A percentile compares a stretch with the other conserved stretches of the same genome.
Conservation (phyloP, 2,888 invertebrate genomes). For the Dione vanillae region DNA sequence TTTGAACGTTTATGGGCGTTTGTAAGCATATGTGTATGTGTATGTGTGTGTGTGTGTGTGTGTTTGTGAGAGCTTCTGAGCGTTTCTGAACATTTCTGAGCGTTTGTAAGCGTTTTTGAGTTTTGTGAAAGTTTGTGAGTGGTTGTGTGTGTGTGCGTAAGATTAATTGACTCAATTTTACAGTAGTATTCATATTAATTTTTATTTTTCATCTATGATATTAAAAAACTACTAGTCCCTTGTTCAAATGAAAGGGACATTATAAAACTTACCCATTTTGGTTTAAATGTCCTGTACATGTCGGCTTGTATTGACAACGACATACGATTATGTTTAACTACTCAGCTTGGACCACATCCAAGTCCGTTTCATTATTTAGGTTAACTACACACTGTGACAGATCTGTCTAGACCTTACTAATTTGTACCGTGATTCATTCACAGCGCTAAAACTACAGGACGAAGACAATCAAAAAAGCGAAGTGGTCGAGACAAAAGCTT, state of each 20-base stretch:
- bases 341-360: conserved; percentile 44
- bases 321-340: not conserved
- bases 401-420: conserved; percentile 48
- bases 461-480: conserved; percentile 80
- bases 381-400: conserved; percentile 41
- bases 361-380: conserved; percentile 44
- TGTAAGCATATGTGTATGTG: too few relatives aligned
- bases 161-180: too few relatives aligned
- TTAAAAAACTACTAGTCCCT: not conserved
- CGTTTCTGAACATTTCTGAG: too few relatives aligned
- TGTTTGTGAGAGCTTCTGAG: too few relatives aligned
- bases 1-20: too few relatives aligned
- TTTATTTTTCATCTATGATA: too few relatives aligned
- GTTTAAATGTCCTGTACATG: not conserved
- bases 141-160: too few relatives aligned
- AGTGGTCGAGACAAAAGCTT: conserved; percentile 81
- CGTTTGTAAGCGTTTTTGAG: too few relatives aligned
- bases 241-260: not conserved
- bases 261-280: not conserved
- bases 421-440: conserved; percentile 53
- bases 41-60: too few relatives aligned
- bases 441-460: conserved; percentile 85
- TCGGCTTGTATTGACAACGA: not conserved
- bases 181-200: not conserved
- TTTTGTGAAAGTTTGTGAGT: too few relatives aligned